phyloP scores from a whole-genome alignment of 2,888 invertebrate genomes.

The Tiphia femorata region DNA sequence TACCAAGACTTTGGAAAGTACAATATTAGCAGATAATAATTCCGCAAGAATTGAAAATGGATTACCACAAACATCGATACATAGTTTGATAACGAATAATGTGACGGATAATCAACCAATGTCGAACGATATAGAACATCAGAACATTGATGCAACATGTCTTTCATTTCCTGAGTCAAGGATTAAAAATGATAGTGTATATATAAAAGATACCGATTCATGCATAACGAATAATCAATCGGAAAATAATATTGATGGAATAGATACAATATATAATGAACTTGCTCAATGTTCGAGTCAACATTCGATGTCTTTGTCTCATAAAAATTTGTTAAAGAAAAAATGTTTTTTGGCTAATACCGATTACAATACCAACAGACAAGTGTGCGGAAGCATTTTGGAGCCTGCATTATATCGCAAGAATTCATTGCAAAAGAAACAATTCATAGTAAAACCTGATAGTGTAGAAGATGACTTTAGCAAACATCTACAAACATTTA shows the following conservation, averaged over 20 bases:
- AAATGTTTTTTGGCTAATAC: conserved; percentile 39
- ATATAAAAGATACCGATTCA: conserved; percentile 2
- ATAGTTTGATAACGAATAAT: conserved; percentile 18
- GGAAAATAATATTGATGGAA: conserved; percentile 8
- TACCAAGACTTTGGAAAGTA: conserved; percentile 11
- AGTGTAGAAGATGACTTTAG: no score
- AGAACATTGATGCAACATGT: not conserved
- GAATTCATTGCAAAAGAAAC: no score
- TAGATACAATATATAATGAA: conserved; percentile 13
- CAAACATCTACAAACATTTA: no score
- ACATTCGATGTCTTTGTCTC: conserved; percentile 24
- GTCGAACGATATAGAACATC: conserved; percentile 1
- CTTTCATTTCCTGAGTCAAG: conserved; percentile 6
- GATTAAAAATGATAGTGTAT: conserved; percentile 9
- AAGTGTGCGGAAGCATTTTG: no score
- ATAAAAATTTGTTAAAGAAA: conserved; percentile 44
- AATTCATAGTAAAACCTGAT: no score
- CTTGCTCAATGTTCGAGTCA: conserved; percentile 19
- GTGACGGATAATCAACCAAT: conserved; percentile 13
- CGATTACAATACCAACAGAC: conserved; percentile 20
- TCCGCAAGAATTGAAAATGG: conserved; percentile 8
- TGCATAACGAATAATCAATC: conserved; percentile 1
- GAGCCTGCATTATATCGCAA: no score
- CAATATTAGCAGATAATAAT: conserved; percentile 22
- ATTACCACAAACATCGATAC: conserved; percentile 1